Evolutionary conservation across 1,140 invertebrate species (phyloP).

Genomic region (Caligus rogercresseyi): DNA sequence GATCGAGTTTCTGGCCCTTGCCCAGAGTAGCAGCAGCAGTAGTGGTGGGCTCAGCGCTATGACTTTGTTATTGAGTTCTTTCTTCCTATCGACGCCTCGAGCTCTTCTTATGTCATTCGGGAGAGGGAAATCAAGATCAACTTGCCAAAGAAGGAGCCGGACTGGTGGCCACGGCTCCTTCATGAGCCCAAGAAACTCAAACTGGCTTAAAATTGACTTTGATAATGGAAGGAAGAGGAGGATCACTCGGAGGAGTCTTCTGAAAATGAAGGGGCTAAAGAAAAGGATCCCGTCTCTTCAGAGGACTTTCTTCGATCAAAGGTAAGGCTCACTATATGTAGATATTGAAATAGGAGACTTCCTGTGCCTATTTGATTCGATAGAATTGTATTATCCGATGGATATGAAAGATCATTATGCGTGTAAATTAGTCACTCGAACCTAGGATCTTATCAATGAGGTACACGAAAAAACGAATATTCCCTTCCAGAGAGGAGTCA

Average conservation of each 20-base stretch:
- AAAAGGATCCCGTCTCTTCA: not conserved
- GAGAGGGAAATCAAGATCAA: not conserved
- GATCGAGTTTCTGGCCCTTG: constrained; percentile 33
- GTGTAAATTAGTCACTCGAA: too few relatives aligned
- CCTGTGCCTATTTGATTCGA: too few relatives aligned
- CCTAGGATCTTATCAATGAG: too few relatives aligned
- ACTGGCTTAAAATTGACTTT: not conserved
- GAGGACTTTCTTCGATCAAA: not conserved
- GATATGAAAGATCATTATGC: too few relatives aligned
- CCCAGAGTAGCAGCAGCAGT: too few relatives aligned
- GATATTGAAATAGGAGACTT: too few relatives aligned
- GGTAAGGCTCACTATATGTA: too few relatives aligned
- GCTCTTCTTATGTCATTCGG: not conserved
- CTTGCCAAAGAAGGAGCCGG: not conserved
- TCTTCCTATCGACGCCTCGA: not conserved
- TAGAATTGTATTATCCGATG: too few relatives aligned
- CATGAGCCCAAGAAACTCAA: not conserved
- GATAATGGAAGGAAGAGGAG: not conserved
- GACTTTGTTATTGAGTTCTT: not conserved
- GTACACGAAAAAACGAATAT: too few relatives aligned
- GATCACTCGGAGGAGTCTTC: not conserved
- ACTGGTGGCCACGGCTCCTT: not conserved
- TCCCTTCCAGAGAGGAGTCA: too few relatives aligned
- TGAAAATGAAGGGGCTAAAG: not conserved
- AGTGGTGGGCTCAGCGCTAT: too few relatives aligned